Evolutionary conservation across 2,888 invertebrate species (phyloP).

Genomic region (Eudasyphora cyanicolor): DNA sequence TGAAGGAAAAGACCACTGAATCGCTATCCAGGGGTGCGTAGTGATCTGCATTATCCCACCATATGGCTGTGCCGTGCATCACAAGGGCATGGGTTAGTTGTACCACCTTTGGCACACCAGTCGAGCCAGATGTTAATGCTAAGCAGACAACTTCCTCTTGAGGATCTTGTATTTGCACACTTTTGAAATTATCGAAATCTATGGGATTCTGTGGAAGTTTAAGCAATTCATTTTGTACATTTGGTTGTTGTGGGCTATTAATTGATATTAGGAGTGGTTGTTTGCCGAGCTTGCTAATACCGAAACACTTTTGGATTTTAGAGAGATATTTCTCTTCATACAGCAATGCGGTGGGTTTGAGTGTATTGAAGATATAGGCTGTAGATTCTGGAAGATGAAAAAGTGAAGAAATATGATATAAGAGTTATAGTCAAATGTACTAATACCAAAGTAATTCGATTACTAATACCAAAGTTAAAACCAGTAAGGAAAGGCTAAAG

Average conservation of each 20-base stretch:
- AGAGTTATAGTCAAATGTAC: no score
- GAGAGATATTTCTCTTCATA: constrained; percentile 58
- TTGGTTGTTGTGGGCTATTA: constrained; percentile 35
- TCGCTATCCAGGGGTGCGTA: constrained; percentile 31
- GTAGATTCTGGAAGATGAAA: constrained; percentile 50
- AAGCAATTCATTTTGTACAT: constrained; percentile 38
- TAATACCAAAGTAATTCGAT: no score
- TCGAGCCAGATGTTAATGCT: constrained; percentile 65
- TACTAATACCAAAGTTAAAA: no score
- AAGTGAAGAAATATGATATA: no score
- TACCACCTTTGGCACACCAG: constrained; percentile 65
- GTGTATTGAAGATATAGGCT: constrained; percentile 32
- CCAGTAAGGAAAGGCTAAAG: no score
- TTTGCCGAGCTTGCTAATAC: constrained; percentile 32
- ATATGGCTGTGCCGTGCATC: constrained; percentile 55
- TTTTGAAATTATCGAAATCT: constrained; percentile 41
- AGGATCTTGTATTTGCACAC: constrained; percentile 52
- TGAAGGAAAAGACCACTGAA: constrained; percentile 61
- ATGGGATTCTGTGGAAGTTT: not conserved
- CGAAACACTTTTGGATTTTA: constrained; percentile 26
- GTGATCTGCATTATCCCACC: constrained; percentile 52
- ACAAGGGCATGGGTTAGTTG: constrained; percentile 62
- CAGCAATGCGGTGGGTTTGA: constrained; percentile 64
- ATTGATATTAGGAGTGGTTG: constrained; percentile 48
- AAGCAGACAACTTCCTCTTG: constrained; percentile 47